phyloP scores from a whole-genome alignment of 2,888 invertebrate genomes.

The Fragum fragum region DNA sequence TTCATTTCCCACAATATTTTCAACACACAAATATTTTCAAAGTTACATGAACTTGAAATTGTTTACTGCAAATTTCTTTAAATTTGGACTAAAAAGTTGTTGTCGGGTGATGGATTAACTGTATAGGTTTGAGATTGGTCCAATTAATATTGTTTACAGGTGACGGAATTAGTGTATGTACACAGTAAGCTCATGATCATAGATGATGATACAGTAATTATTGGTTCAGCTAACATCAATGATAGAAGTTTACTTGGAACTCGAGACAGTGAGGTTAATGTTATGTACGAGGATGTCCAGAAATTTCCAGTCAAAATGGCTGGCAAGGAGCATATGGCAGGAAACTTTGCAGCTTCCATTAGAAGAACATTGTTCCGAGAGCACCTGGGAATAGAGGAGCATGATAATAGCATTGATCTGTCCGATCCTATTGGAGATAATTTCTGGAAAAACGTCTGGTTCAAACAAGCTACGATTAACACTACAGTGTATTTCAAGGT shows the following conservation, averaged over 20 bases:
- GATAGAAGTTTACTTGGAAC: constrained; percentile 97
- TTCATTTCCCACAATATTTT: no score
- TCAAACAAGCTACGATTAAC: constrained; percentile 92
- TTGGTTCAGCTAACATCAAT: constrained; percentile 99
- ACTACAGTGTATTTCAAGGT: constrained; percentile 96
- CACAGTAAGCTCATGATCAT: constrained; percentile 98
- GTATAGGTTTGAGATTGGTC: no score
- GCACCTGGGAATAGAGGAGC: constrained; percentile 93
- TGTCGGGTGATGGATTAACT: no score
- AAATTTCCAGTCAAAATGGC: constrained; percentile 90
- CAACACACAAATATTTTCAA: no score
- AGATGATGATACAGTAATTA: constrained; percentile 96
- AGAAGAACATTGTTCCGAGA: constrained; percentile 95
- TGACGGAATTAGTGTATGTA: constrained; percentile 98
- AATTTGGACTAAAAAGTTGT: no score
- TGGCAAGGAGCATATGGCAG: constrained; percentile 93
- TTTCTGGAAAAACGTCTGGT: constrained; percentile 96
- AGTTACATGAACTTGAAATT: no score
- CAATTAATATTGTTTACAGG: no score
- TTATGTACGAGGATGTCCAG: constrained; percentile 92
- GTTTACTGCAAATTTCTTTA: no score
- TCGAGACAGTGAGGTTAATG: constrained; percentile 96
- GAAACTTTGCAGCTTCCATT: constrained; percentile 94
- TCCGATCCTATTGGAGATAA: constrained; percentile 93
- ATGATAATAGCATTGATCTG: constrained; percentile 88